phyloP scores from a whole-genome alignment of 1,140 invertebrate species.

The Eumaeus atala region DNA sequence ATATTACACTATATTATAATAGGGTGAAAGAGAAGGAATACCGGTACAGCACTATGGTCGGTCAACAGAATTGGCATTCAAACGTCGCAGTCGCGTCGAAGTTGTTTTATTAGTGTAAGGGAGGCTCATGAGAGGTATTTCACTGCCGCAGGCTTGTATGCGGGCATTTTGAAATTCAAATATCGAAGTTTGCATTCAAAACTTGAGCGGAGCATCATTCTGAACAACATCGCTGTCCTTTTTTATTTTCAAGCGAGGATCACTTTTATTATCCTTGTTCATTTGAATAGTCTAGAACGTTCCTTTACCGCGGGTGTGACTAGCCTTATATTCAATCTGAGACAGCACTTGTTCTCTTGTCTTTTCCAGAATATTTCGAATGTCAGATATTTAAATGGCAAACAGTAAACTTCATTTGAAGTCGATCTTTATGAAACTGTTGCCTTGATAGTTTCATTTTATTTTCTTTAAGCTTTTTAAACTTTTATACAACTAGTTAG shows the following conservation, averaged over 20 bases:
- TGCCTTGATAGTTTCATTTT: no score
- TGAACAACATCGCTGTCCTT: constrained; percentile 29
- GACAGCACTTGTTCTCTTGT: neutral
- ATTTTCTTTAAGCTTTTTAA: no score
- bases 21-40: no score
- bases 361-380: neutral
- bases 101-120: constrained; percentile 50
- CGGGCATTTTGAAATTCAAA: constrained; percentile 67
- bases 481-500: no score
- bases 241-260: constrained; percentile 22
- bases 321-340: constrained; percentile 2
- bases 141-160: constrained; percentile 30
- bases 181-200: constrained; percentile 63
- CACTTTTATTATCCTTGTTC: constrained; percentile 26
- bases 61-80: constrained; percentile 50
- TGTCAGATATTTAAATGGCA: no score
- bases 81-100: constrained; percentile 38
- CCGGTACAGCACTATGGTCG: constrained; percentile 18
- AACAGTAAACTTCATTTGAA: no score
- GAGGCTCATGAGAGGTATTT: constrained; percentile 47
- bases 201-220: constrained; percentile 40
- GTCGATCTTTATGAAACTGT: no score
- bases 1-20: no score
- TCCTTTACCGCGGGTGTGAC: neutral
- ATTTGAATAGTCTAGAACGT: constrained; percentile 1